Evolutionary conservation across 2,113 vertebrate genomes (phyloP).

Genomic region (Pygoscelis adeliae): DNA sequence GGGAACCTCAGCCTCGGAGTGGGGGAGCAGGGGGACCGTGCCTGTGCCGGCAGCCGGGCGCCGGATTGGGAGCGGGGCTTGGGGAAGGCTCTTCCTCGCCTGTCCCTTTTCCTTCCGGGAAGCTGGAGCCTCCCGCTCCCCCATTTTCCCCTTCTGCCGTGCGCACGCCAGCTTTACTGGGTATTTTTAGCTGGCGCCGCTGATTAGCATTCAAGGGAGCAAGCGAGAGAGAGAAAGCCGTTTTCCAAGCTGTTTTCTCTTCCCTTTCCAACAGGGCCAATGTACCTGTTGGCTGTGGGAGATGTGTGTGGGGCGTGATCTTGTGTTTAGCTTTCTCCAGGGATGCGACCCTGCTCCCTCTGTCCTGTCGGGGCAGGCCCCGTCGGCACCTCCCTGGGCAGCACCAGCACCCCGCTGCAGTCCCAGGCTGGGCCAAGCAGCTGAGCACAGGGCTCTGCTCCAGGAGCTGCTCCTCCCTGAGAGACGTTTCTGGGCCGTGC

Average conservation of each 20-base stretch:
- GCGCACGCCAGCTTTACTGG: background rate
- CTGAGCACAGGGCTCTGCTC: fast-evolving
- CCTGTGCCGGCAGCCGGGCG: background rate
- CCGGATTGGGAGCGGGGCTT: too few relatives aligned
- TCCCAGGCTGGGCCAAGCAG: too few relatives aligned
- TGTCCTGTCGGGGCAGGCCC: too few relatives aligned
- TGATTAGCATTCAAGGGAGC: slow-evolving; percentile 57
- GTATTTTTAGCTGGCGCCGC: slow-evolving; percentile 44
- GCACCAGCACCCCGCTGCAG: background rate
- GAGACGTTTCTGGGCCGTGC: background rate
- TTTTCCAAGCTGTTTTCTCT: background rate
- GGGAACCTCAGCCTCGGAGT: background rate
- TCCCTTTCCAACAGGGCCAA: background rate
- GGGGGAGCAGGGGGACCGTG: background rate
- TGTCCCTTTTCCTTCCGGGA: background rate
- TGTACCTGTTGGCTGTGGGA: background rate
- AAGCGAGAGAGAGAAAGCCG: background rate
- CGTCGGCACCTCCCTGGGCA: background rate
- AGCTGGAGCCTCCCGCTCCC: background rate
- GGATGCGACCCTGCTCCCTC: background rate
- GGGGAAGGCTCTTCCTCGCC: background rate
- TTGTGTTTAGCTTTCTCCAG: background rate
- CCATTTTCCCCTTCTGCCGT: background rate
- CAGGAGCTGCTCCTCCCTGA: background rate
- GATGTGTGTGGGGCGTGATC: background rate